Conservation (phyloP, 1,140 invertebrate genomes). For the Cydia strobilella region DNA sequence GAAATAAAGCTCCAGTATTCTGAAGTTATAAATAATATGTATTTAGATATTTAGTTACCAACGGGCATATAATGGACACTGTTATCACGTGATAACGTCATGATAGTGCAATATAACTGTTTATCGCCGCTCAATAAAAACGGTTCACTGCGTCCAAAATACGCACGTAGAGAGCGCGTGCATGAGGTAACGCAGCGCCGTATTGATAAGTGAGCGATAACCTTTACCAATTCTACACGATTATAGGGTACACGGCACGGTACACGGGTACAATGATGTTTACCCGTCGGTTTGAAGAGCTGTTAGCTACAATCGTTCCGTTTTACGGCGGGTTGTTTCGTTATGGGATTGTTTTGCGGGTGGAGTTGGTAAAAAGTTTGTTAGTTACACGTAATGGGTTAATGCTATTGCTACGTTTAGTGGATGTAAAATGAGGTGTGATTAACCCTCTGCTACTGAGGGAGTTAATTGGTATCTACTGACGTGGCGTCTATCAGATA, state of each 20-base stretch:
- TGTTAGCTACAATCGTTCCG: slow-evolving; percentile 69
- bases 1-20: too few species aligned
- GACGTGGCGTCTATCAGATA: neutral
- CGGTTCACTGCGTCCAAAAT: too few species aligned
- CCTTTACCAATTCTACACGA: neutral
- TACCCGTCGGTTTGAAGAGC: slow-evolving; percentile 61
- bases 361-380: slow-evolving; percentile 6
- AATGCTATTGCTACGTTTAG: neutral
- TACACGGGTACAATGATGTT: slow-evolving; percentile 66
- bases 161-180: too few species aligned
- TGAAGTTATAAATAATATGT: too few species aligned
- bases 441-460: slow-evolving; percentile 1
- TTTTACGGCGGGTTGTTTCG: slow-evolving; percentile 46
- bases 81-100: too few species aligned
- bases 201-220: slow-evolving; percentile 9
- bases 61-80: too few species aligned
- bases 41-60: too few species aligned
- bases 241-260: slow-evolving; percentile 12
- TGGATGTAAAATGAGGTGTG: slow-evolving; percentile 17
- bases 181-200: neutral
- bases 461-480: neutral
- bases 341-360: slow-evolving; percentile 32
- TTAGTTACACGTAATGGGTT: slow-evolving; percentile 22
- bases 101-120: too few species aligned
- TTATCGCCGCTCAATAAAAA: too few species aligned